These are phyloP conservation scores for Ormyrus labotus DNA, from an alignment of 2,888 invertebrate genomes.

Conservation along the genomic window DNA sequence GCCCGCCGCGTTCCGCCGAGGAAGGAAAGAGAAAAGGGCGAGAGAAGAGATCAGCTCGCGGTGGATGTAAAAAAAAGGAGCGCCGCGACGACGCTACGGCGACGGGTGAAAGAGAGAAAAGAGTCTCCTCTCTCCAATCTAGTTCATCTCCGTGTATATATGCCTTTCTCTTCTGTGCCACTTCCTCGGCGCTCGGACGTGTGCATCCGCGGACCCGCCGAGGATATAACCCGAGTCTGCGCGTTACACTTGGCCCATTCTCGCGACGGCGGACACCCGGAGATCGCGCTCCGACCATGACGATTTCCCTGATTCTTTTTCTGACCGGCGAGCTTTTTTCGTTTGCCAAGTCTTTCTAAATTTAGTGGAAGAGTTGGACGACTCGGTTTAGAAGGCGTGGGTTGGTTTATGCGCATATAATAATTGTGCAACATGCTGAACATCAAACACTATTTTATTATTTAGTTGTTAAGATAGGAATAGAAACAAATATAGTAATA, in stretches of 20 bases:
- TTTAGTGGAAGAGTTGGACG: no score
- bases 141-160: slow-evolving; percentile 72
- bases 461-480: no score
- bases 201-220: slow-evolving; percentile 53
- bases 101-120: slow-evolving; percentile 61
- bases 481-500: no score
- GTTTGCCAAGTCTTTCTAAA: no score
- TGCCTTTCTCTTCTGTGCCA: slow-evolving; percentile 76
- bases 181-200: slow-evolving; percentile 63
- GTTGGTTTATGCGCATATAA: no score
- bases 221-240: slow-evolving; percentile 72
- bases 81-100: not conserved
- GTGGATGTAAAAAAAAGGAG: slow-evolving; percentile 14
- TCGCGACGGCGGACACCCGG: slow-evolving; percentile 56
- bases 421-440: no score
- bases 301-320: slow-evolving; percentile 7
- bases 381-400: no score
- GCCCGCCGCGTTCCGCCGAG: not conserved
- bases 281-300: slow-evolving; percentile 11
- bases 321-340: no score
- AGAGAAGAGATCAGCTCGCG: slow-evolving; percentile 5
- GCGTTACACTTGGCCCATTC: slow-evolving; percentile 68
- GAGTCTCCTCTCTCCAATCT: slow-evolving; percentile 68
- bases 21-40: slow-evolving; percentile 38
- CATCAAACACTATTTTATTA: no score